Percentiles rank a stretch among this genome's conserved stretches.
These are phyloP conservation scores for Tanytarsus gracilentus DNA, from an alignment of 2,888 invertebrate genomes.

Conservation along the genomic window DNA sequence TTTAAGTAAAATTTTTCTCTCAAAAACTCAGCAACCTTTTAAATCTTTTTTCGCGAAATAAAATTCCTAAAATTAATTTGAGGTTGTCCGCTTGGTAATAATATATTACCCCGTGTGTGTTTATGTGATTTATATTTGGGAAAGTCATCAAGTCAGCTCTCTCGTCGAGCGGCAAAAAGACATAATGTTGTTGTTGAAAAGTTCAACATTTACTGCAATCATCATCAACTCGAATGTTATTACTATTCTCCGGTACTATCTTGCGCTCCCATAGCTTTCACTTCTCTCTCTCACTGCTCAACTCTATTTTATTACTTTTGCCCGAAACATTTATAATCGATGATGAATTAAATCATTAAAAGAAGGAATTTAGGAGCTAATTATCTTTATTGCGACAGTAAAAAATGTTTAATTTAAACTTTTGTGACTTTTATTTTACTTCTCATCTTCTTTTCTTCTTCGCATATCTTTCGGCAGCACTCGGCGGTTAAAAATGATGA, in stretches of 20 bases:
- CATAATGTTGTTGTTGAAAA: neutral
- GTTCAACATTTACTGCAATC: slow-evolving; percentile 1
- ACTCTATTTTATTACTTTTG: neutral
- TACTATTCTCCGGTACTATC: neutral
- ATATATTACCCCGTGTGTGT: too few species aligned
- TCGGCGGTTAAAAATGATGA: neutral
- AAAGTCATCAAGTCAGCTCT: too few species aligned
- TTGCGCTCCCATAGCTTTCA: neutral
- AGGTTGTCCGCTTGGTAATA: too few species aligned
- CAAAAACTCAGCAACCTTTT: too few species aligned
- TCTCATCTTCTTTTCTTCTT: neutral
- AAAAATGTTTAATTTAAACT: slow-evolving; percentile 10
- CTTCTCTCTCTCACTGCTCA: neutral
- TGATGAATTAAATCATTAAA: slow-evolving; percentile 20
- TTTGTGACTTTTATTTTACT: neutral
- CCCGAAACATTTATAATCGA: slow-evolving; percentile 14
- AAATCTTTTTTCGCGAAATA: too few species aligned
- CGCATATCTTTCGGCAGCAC: neutral
- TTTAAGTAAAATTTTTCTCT: too few species aligned
- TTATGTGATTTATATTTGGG: too few species aligned
- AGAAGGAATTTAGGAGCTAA: slow-evolving; percentile 21
- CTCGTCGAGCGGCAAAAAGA: too few species aligned
- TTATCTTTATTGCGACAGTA: slow-evolving; percentile 23
- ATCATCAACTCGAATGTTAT: neutral
- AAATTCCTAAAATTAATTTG: too few species aligned